These are phyloP conservation scores for Thryonomys swinderianus DNA, from an alignment of 2,113 vertebrate genomes.

Conservation along the genomic window DNA sequence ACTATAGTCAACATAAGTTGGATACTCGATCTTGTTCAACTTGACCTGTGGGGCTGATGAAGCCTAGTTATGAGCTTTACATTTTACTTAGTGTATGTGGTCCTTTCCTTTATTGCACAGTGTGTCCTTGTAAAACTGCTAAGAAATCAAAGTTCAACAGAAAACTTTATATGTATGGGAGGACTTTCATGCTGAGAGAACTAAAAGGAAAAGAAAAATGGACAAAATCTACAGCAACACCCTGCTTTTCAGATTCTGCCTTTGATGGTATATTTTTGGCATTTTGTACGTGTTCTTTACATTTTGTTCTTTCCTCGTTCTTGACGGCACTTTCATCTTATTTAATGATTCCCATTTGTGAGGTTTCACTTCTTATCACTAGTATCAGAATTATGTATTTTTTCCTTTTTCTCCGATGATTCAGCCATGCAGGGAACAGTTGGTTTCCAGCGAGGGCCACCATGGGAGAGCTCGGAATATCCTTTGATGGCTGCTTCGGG, in stretches of 20 bases:
- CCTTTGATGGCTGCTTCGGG: background rate
- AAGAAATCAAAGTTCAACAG: slow-evolving; percentile 9
- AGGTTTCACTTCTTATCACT: background rate
- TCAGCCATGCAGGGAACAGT: background rate
- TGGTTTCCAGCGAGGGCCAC: background rate
- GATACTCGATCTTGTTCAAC: background rate
- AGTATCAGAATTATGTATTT: background rate
- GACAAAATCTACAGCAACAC: background rate
- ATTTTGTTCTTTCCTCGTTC: slow-evolving; percentile 26
- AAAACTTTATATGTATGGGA: background rate
- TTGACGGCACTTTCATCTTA: background rate
- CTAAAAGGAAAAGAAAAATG: background rate
- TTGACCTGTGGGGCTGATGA: background rate
- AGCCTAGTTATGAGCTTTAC: background rate
- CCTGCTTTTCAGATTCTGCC: background rate
- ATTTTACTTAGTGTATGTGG: background rate
- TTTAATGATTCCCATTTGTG: background rate
- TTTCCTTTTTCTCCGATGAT: background rate
- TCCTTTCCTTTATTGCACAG: background rate
- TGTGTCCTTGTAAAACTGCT: background rate
- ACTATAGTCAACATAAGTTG: background rate
- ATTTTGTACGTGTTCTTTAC: background rate
- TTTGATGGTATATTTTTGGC: background rate
- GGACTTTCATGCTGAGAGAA: background rate
- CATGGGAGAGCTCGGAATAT: background rate